Evolutionary conservation across 2,797 vertebrate genomes (phyloP), one percentile per base, ranked within the genome.

Genomic region (Phoebastria nigripes): DNA sequence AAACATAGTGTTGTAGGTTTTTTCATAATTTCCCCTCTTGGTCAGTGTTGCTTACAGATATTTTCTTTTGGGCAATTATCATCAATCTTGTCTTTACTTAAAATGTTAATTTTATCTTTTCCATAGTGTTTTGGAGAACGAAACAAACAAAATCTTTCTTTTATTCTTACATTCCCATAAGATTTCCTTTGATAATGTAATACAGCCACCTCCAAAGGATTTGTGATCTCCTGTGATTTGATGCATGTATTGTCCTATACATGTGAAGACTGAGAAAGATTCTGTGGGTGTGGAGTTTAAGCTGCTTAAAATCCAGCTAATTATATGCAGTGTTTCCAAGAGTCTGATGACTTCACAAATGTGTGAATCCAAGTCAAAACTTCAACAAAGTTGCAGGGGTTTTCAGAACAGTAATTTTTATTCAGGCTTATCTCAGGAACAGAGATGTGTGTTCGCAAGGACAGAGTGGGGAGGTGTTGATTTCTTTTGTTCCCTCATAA

Each of bases 201-300:
- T 7, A 3, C 6, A 70, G 44, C 15, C 12, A 15, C 22, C 3
- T 18, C 39, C 91, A 44, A 56, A 88, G 76, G 61, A 73, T 76
- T 51, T 87, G 42, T 52, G 74, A 5, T 76, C n/a, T 39, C 26
- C 13, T 39, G 24, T 69, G 84, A 11, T 65, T 69, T 89, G 47
- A 17, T 92, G 15, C 31, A 61, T 61, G 26, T 2, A 1, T 61
- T 18, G 2, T 46, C 58, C 39, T 22, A 0, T 25, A 18, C 20
- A 22, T 24, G 61, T 11, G 46, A 51, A 61, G 54, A 6, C 42
- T 70, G 63, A 20, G 41, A 47, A 9, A 17, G 52, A 56, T 72
- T 87, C 39, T 33, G 93, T 55, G 79, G 72, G 44, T 74, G 76
- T 71, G 63, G 52, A 65, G 47, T 52, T 93, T 81, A 63, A 95